phyloP scores from a whole-genome alignment of 2,888 invertebrate species.

The Dryadula phaetusa region DNA sequence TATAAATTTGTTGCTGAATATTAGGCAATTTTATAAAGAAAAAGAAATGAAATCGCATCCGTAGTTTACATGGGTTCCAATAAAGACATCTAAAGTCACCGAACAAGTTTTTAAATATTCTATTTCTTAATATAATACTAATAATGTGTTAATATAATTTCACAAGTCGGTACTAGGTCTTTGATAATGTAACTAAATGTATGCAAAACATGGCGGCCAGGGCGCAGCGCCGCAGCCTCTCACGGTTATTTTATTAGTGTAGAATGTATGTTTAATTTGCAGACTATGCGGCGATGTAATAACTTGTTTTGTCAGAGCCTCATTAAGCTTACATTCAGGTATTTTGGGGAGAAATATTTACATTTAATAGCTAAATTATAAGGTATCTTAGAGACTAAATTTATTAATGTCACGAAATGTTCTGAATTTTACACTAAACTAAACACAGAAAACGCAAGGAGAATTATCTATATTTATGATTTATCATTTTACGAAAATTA shows the following conservation, averaged over 20 bases:
- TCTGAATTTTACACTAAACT: background rate
- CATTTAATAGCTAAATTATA: conserved; percentile 15
- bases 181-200: conserved; percentile 39
- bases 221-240: conserved; percentile 45
- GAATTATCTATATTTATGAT: background rate
- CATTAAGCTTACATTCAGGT: conserved; percentile 35
- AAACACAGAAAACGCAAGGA: background rate
- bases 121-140: conserved; percentile 12
- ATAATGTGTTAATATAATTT: conserved; percentile 1
- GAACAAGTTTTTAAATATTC: conserved; percentile 20
- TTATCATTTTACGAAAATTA: background rate
- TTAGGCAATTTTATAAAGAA: background rate
- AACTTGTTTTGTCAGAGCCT: conserved; percentile 44
- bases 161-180: conserved; percentile 15
- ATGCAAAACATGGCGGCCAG: conserved; percentile 44
- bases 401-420: background rate
- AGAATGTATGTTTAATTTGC: conserved; percentile 44
- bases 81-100: background rate
- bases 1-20: too few relatives aligned
- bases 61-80: background rate
- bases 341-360: conserved; percentile 27
- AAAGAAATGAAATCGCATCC: background rate
- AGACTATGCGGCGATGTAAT: conserved; percentile 43
- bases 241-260: conserved; percentile 46
- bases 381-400: conserved; percentile 6